These are phyloP conservation scores for Podabrus alpinus DNA, from an alignment of 2,888 invertebrate species.

Conservation along the genomic window DNA sequence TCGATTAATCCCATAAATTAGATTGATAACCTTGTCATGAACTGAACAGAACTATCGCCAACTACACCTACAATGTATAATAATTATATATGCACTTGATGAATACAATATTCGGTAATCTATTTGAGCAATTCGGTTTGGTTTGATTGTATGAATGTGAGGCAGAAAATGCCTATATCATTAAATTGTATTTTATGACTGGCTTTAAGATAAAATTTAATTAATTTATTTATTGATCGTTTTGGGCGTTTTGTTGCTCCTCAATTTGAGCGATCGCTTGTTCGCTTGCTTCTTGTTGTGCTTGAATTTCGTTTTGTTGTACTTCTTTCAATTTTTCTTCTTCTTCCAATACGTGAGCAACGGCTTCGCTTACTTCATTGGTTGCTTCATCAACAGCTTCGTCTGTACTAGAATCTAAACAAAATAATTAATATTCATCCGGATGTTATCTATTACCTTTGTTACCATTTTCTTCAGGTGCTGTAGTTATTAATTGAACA, in stretches of 20 bases:
- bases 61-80: background rate
- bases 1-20: background rate
- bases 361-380: background rate
- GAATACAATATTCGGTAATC: background rate
- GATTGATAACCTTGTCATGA: background rate
- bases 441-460: conserved; percentile 50
- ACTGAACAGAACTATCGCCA: background rate
- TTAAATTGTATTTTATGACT: background rate
- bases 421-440: conserved; percentile 24
- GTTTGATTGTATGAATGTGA: background rate
- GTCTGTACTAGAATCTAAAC: background rate
- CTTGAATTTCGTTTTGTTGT: background rate
- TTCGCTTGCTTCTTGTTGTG: background rate
- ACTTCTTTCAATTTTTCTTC: background rate
- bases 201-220: background rate
- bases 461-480: conserved; percentile 47
- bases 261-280: background rate
- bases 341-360: background rate
- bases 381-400: background rate
- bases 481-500: conserved; percentile 37
- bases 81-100: background rate
- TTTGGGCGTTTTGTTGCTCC: background rate
- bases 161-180: background rate
- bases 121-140: background rate
- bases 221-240: too few species aligned